These are phyloP conservation scores for Rhea americana DNA, from an alignment of 2,113 vertebrate genomes.

Conservation along the genomic window DNA sequence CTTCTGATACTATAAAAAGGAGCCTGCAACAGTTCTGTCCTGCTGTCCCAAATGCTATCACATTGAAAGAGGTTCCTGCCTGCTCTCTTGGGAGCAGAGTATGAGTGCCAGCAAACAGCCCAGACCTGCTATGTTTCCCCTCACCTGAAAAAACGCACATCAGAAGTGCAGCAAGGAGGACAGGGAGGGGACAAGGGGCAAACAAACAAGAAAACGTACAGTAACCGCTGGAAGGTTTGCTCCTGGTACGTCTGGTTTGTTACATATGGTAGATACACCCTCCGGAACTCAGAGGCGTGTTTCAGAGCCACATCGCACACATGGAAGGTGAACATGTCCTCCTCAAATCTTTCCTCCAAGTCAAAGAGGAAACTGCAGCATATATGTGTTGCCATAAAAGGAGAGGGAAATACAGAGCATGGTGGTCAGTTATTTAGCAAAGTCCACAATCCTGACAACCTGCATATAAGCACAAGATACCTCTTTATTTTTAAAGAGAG, in stretches of 20 bases:
- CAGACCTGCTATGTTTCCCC: neutral
- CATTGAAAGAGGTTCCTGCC: neutral
- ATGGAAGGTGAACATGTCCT: constrained; percentile 85
- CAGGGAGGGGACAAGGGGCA: neutral
- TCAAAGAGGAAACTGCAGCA: constrained; percentile 87
- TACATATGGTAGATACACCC: constrained; percentile 93
- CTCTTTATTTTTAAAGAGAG: neutral
- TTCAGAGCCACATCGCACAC: constrained; percentile 91
- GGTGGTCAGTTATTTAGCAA: neutral
- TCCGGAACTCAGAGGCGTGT: constrained; percentile 85
- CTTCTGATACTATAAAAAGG: neutral
- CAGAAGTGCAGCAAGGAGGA: neutral
- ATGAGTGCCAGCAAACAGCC: neutral
- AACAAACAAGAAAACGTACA: constrained; percentile 78
- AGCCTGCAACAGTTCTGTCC: neutral
- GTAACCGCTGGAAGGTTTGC: constrained; percentile 88
- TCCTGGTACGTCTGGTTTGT: constrained; percentile 98
- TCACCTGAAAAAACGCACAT: neutral
- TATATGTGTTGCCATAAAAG: neutral
- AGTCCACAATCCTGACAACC: neutral
- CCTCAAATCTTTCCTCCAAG: constrained; percentile 91
- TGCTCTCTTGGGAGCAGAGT: rapidly evolving
- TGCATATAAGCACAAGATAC: neutral
- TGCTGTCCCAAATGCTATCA: neutral
- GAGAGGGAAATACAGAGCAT: neutral